Conservation (phyloP, 2,113 vertebrate genomes). For the Suricata suricatta region DNA sequence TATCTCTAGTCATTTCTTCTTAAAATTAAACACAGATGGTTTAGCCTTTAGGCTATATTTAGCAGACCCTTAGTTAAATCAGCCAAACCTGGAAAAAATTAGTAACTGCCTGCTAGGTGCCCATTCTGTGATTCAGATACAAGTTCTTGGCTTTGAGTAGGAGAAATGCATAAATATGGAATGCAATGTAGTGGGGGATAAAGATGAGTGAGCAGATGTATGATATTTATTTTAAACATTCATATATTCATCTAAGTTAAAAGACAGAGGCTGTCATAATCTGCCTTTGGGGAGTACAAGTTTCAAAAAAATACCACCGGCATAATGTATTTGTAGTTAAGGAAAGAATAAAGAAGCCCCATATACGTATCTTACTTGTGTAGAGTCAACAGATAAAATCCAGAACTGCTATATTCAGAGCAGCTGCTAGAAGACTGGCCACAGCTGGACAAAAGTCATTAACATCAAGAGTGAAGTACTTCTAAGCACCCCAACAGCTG, state of each 20-base stretch:
- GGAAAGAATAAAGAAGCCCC: conserved; percentile 18
- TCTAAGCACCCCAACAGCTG: conserved; percentile 38
- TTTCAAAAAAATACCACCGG: conserved; percentile 3
- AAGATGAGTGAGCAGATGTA: neutral
- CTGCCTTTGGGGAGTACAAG: neutral
- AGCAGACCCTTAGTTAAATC: conserved; percentile 57
- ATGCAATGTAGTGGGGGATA: neutral
- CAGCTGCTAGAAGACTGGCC: conserved; percentile 46
- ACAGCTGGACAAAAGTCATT: conserved; percentile 54
- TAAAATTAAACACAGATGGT: conserved; percentile 54
- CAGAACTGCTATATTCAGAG: conserved; percentile 36
- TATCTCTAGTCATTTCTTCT: conserved; percentile 33
- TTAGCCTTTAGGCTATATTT: conserved; percentile 49
- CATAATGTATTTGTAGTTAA: neutral
- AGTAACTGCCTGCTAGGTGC: conserved; percentile 40
- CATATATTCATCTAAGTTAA: conserved; percentile 3
- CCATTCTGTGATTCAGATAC: neutral
- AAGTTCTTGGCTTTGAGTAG: conserved; percentile 2
- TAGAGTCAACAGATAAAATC: conserved; percentile 4
- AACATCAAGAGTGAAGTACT: conserved; percentile 62
- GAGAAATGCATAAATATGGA: conserved; percentile 3
- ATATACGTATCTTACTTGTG: neutral
- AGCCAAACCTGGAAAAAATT: conserved; percentile 27
- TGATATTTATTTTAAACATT: conserved; percentile 5
- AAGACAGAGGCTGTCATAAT: neutral